Evolutionary conservation across 1,140 invertebrate species (phyloP).

Genomic region (Zaprionus capensis): DNA sequence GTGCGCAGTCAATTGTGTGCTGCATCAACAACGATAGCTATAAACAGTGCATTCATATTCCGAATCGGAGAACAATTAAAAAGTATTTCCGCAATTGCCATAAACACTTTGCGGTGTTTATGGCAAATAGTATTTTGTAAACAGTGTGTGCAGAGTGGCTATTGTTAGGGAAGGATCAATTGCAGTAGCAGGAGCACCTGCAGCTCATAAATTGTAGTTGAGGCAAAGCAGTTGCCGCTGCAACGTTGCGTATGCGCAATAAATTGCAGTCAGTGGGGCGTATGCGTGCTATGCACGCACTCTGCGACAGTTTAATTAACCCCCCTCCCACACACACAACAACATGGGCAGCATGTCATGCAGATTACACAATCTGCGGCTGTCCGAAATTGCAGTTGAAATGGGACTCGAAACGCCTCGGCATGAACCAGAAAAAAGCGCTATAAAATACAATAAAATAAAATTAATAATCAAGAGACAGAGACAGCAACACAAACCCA

Average conservation of each 20-base stretch:
- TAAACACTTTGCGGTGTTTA: constrained; percentile 61
- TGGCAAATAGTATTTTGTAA: constrained; percentile 50
- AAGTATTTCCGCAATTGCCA: constrained; percentile 67
- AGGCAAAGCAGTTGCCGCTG: constrained; percentile 42
- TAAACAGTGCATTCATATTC: constrained; percentile 41
- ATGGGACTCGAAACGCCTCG: neutral
- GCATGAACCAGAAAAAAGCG: neutral
- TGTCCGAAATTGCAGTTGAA: neutral
- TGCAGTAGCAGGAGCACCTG: constrained; percentile 31
- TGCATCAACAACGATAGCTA: neutral
- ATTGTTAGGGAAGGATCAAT: constrained; percentile 39
- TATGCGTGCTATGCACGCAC: constrained; percentile 42
- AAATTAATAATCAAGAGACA: constrained; percentile 13
- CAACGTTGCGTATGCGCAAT: constrained; percentile 61
- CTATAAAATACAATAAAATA: constrained; percentile 2
- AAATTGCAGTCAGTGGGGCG: constrained; percentile 39
- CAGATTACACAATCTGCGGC: constrained; percentile 26
- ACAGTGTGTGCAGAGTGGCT: constrained; percentile 47
- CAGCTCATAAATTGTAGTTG: constrained; percentile 18
- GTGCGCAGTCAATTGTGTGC: neutral
- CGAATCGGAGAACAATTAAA: constrained; percentile 34
- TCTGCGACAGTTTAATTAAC: constrained; percentile 31
- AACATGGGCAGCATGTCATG: neutral
- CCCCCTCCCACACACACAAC: neutral
- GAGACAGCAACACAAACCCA: neutral